Percentiles rank a stretch among this genome's conserved stretches.
Evolutionary conservation across 2,888 invertebrate genomes (phyloP).

Genomic region (Agrotis ipsilon): DNA sequence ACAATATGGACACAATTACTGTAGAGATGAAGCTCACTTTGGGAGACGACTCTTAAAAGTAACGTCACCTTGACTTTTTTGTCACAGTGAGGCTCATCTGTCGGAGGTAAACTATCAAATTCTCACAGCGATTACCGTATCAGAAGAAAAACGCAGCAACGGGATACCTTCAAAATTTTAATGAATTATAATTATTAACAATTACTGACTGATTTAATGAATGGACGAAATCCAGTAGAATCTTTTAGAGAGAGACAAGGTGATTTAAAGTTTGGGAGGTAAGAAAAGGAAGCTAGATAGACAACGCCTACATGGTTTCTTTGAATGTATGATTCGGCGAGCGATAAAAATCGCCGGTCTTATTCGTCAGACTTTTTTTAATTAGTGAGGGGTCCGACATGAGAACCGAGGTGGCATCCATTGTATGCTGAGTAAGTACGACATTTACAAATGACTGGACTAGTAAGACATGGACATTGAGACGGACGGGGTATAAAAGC

Average conservation of each 20-base stretch:
- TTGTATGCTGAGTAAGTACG: slow-evolving; percentile 87
- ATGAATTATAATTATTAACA: slow-evolving; percentile 90
- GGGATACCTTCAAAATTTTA: slow-evolving; percentile 80
- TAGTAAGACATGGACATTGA: slow-evolving; percentile 79
- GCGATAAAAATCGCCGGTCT: slow-evolving; percentile 90
- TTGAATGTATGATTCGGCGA: slow-evolving; percentile 88
- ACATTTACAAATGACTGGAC: slow-evolving; percentile 83
- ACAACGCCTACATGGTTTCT: slow-evolving; percentile 88
- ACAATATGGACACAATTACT: slow-evolving; percentile 50
- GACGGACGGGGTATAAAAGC: slow-evolving; percentile 70
- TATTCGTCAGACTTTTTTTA: slow-evolving; percentile 90
- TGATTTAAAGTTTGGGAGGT: slow-evolving; percentile 65
- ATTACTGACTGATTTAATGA: slow-evolving; percentile 87
- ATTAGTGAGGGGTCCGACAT: slow-evolving; percentile 89
- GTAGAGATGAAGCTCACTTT: slow-evolving; percentile 45
- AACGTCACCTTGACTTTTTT: slow-evolving; percentile 39
- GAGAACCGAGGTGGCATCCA: slow-evolving; percentile 87
- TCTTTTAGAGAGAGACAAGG: slow-evolving; percentile 76
- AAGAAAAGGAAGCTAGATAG: slow-evolving; percentile 80
- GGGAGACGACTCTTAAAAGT: slow-evolving; percentile 18
- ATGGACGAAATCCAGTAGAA: slow-evolving; percentile 80
- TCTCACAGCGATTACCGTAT: slow-evolving; percentile 83
- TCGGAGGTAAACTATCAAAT: slow-evolving; percentile 84
- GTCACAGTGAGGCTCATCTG: slow-evolving; percentile 43
- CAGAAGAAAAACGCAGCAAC: slow-evolving; percentile 81